Percentiles rank a stretch among this genome's conserved stretches.
These are phyloP conservation scores for Anhinga anhinga DNA, from an alignment of 2,113 vertebrate species.

Conservation along the genomic window DNA sequence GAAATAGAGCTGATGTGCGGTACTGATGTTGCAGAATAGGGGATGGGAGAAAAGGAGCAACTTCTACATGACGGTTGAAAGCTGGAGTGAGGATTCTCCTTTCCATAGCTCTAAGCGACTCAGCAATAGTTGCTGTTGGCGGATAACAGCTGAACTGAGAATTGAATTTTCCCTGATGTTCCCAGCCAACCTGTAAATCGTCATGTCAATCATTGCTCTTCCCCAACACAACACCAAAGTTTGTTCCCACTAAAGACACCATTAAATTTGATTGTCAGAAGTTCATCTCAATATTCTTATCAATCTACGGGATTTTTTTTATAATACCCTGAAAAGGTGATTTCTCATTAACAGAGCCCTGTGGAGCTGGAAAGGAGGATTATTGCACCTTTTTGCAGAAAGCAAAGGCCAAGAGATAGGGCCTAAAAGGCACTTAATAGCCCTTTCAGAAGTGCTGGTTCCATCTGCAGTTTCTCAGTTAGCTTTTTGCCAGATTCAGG, in stretches of 20 bases:
- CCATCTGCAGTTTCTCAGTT: neutral
- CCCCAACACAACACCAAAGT: neutral
- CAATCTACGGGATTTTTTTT: neutral
- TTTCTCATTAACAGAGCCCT: neutral
- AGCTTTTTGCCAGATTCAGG: neutral
- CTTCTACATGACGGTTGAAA: neutral
- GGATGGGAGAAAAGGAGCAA: neutral
- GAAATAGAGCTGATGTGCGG: neutral
- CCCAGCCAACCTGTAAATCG: neutral
- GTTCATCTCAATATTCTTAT: neutral
- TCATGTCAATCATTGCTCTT: neutral
- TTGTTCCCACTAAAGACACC: neutral
- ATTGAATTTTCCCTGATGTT: neutral
- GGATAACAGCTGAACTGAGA: neutral
- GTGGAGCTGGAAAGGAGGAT: neutral
- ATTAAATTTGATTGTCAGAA: neutral
- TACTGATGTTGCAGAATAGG: neutral
- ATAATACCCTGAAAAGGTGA: neutral
- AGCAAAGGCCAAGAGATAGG: neutral
- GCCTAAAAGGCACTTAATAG: neutral
- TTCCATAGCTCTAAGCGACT: neutral
- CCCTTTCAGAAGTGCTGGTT: neutral
- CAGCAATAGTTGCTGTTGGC: neutral
- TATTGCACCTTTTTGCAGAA: neutral
- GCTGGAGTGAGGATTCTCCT: neutral